Evolutionary conservation across 2,797 vertebrate genomes (phyloP).

Genomic region (Bovichtus diacanthus): DNA sequence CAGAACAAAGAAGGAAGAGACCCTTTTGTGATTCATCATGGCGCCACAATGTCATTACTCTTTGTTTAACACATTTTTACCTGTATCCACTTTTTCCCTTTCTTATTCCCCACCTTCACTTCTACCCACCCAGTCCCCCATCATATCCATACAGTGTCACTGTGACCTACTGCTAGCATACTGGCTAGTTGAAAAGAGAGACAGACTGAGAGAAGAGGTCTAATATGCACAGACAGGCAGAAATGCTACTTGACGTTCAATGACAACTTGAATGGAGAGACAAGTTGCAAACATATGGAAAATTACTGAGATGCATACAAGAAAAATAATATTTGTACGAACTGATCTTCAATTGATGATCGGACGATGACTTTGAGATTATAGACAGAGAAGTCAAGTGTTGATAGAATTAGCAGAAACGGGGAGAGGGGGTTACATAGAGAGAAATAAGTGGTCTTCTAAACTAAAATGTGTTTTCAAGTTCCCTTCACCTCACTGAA

Average conservation of each 20-base stretch:
- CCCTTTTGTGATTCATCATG: slow-evolving; percentile 56
- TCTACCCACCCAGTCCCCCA: slow-evolving; percentile 35
- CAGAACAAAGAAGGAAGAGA: slow-evolving; percentile 44
- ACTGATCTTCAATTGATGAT: slow-evolving; percentile 56
- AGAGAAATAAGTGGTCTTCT: slow-evolving; percentile 62
- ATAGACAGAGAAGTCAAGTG: slow-evolving; percentile 48
- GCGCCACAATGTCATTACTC: slow-evolving; percentile 54
- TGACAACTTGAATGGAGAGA: slow-evolving; percentile 36
- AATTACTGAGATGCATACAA: slow-evolving; percentile 58
- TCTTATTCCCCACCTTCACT: slow-evolving; percentile 47
- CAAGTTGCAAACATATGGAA: slow-evolving; percentile 39
- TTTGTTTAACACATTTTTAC: slow-evolving; percentile 42
- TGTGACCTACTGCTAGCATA: slow-evolving; percentile 76
- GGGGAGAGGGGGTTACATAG: slow-evolving; percentile 19
- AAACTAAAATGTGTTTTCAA: slow-evolving; percentile 65
- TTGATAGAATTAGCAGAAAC: slow-evolving; percentile 47
- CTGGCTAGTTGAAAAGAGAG: slow-evolving; percentile 59
- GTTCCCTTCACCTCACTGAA: slow-evolving; percentile 65
- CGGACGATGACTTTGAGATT: slow-evolving; percentile 44
- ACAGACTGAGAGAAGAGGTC: slow-evolving; percentile 61
- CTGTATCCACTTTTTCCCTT: slow-evolving; percentile 31
- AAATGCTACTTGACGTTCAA: slow-evolving; percentile 59
- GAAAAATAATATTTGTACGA: slow-evolving; percentile 60
- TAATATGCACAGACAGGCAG: slow-evolving; percentile 67
- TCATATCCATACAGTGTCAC: slow-evolving; percentile 79